Evolutionary conservation across 2,888 invertebrate genomes (phyloP), one percentile per base, ranked within the genome.

Genomic region (Nephrotoma flavescens): DNA sequence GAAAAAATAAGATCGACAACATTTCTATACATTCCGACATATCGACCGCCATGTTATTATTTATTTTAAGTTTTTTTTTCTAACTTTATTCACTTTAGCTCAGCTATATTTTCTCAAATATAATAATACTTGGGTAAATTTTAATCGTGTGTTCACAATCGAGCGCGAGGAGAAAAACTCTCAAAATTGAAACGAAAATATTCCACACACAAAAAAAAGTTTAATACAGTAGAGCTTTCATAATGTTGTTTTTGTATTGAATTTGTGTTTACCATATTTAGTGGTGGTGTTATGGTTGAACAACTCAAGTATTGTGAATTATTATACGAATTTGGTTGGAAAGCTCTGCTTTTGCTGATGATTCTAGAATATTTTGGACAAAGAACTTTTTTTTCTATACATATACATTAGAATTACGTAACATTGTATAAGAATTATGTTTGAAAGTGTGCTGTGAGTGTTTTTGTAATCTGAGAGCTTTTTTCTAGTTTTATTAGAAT

Each of bases 41-140:
- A 71, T 85, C 85, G 85, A 85, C 85, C 85, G 85, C 85, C 85
- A 85, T 85, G 44, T 85, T 85, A 85, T 85, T 85, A 85, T 85
- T 44, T 84, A 71, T 71, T 71, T 71, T 31, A 71, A 31, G 71
- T 71, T 71, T 42, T 84, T 42, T 84, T 85, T 44, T 85, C 42
- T 85, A 44, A 44, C 42, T 85, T 85, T 84, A 41, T 84, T 84
- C 84, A 6, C 42, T 84, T 42, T 84, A n/a, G 41, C 84, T 84
- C 84, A 71, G 71, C 71, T 71, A 71, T 71, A 71, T 71, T 71
- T 71, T 71, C 71, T 71, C 71, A 31, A 71, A 71, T 71, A 71
- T 31, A 9, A 71, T 71, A 71, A 71, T 71, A 71, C 71, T 71
- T 71, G 71, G 71, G 71, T 71, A 71, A 71, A 71, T 71, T 19